A percentile compares a stretch with the other conserved stretches of the same genome.
Evolutionary conservation across 2,888 invertebrate genomes (phyloP).

Genomic region (Trachelus iudaicus): DNA sequence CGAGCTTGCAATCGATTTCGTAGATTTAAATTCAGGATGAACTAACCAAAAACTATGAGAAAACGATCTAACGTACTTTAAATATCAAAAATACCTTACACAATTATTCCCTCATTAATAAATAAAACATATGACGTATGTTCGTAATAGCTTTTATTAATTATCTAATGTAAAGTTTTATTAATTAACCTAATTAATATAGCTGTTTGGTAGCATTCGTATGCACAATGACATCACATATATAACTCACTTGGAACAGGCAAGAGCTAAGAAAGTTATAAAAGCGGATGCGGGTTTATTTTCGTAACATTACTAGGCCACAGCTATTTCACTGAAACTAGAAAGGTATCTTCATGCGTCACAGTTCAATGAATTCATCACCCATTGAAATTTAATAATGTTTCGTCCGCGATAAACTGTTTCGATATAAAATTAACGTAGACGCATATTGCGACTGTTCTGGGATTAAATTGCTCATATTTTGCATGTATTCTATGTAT

Average conservation of each 20-base stretch:
- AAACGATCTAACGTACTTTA: neutral
- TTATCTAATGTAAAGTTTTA: neutral
- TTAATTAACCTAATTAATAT: neutral
- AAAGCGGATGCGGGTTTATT: slow-evolving; percentile 2
- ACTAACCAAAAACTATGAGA: neutral
- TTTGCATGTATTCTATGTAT: too few species aligned
- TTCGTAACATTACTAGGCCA: slow-evolving; percentile 4
- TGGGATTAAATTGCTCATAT: too few species aligned
- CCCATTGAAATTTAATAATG: neutral
- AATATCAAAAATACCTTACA: neutral
- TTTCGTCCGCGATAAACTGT: neutral
- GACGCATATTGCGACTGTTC: neutral
- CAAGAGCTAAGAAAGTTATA: neutral
- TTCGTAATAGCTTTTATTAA: neutral
- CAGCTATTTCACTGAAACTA: slow-evolving; percentile 1
- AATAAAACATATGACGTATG: neutral
- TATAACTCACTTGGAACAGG: neutral
- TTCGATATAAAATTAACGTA: neutral
- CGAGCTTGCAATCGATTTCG: neutral
- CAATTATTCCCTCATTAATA: neutral
- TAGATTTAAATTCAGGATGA: neutral
- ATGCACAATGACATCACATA: neutral
- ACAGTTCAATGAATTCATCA: neutral
- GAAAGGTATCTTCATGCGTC: neutral
- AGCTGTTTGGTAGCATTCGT: neutral